Evolutionary conservation across 2,888 invertebrate genomes (phyloP), one percentile per base, ranked within the genome.

Genomic region (Cistogaster globosa): DNA sequence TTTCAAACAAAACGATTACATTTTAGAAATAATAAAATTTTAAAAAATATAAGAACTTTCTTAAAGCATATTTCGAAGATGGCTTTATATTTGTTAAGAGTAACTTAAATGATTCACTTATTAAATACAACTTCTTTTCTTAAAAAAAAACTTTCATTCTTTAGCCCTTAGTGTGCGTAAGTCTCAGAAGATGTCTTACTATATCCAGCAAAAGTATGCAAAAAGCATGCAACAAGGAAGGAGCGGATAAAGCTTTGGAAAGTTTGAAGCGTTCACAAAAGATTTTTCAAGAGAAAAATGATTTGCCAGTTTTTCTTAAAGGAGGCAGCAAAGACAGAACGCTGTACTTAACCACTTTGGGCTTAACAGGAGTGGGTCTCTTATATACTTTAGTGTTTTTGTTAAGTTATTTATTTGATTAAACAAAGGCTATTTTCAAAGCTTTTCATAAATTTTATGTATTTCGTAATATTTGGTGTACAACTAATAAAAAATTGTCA

Each of bases 251-350:
- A 48, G 12, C 77, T 0, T 71, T 69, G 1, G 58, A 63, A 16
- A 87, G 85, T 77, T 18, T 88, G 1, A 48, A 51, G 20, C 32
- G 80, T 14, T 38, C 86, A 22, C 88, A 88, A 72, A 75, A 82
- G 38, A 36, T 80, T 18, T 88, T 87, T n/a, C 88, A 88, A 63
- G 78, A 87, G 32, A 84, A 89, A 67, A 93, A 94, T 89, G 92
- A 92, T 26, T 83, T 90, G 12, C 93, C 93, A 16, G 90, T 94
- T 12, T 92, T 91, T 88, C 87, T 94, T 38, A 94, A 94, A 88
- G 92, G 90, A 8, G 94, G 94, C 20, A 48, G 90, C 4, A 72
- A 76, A 0, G 94, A 94, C 86, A 92, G 90, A 82, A 53, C 93
- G 0, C 77, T 93, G 2, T 93, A 90, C 87, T 88, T 90, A 48